Percentiles rank a stretch among this genome's conserved stretches.
Evolutionary conservation across 2,113 vertebrate species (phyloP).

Genomic region (Psilopsiagon aymara): DNA sequence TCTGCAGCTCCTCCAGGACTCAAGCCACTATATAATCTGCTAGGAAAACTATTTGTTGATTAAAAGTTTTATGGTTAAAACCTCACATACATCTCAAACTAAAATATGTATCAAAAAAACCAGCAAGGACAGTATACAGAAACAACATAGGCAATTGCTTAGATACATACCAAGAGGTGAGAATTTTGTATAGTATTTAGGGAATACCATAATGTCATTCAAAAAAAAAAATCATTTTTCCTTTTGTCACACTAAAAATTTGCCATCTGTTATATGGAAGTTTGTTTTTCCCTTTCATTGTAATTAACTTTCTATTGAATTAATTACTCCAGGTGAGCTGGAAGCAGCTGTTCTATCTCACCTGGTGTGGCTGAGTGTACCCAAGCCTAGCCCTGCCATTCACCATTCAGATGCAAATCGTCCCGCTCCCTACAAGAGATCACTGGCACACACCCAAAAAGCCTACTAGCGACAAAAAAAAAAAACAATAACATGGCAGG

Average conservation of each 20-base stretch:
- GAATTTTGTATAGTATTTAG: neutral
- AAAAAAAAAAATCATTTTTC: neutral
- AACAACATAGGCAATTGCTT: neutral
- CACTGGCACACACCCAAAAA: conserved; percentile 4
- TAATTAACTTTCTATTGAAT: conserved; percentile 66
- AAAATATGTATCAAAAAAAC: neutral
- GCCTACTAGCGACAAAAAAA: neutral
- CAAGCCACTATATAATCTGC: neutral
- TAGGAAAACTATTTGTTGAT: neutral
- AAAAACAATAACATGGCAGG: neutral
- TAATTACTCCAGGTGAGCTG: conserved; percentile 67
- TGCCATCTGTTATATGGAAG: conserved; percentile 49
- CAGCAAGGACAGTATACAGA: neutral
- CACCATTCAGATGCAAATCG: conserved; percentile 44
- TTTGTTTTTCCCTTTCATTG: conserved; percentile 14
- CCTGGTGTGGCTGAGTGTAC: conserved; percentile 26
- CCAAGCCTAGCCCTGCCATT: neutral
- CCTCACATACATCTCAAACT: neutral
- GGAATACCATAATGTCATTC: neutral
- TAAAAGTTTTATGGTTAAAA: neutral
- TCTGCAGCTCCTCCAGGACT: neutral
- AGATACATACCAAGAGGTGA: neutral
- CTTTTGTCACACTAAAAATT: conserved; percentile 11
- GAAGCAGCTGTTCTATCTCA: conserved; percentile 37
- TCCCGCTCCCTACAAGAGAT: neutral